These are phyloP conservation scores for Narcine bancroftii DNA, from an alignment of 2,113 vertebrate species.

Conservation along the genomic window DNA sequence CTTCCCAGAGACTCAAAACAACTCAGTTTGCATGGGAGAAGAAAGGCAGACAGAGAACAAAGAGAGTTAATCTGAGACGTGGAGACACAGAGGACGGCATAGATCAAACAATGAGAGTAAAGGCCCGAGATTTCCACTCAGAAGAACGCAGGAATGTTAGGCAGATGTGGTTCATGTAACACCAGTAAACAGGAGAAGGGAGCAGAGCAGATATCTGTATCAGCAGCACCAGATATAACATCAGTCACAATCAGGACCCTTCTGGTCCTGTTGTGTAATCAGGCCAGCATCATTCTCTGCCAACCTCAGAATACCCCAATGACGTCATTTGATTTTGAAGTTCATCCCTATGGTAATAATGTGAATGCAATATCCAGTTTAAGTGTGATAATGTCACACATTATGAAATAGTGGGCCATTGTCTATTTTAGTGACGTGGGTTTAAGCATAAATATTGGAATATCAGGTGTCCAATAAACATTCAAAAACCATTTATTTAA, in stretches of 20 bases:
- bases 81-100: constrained; percentile 27
- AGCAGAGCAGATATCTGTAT: background rate
- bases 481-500: background rate
- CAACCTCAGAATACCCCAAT: background rate
- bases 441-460: background rate
- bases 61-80: constrained; percentile 36
- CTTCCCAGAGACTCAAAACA: constrained; percentile 35
- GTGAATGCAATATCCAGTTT: background rate
- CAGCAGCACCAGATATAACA: constrained; percentile 5
- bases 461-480: background rate
- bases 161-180: constrained; percentile 20
- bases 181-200: constrained; percentile 24
- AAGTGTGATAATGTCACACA: background rate
- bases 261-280: background rate
- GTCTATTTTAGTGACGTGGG: background rate
- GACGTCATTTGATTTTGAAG: background rate
- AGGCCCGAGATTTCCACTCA: constrained; percentile 25
- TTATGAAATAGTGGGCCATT: background rate
- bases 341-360: background rate
- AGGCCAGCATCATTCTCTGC: background rate
- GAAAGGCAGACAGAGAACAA: constrained; percentile 34
- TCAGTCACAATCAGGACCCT: background rate
- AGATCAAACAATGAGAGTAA: constrained; percentile 24
- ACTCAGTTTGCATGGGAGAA: constrained; percentile 31
- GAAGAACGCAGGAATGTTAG: constrained; percentile 17